Evolutionary conservation across 2,888 invertebrate species (phyloP).

Genomic region (Macrosoma leucophasiata): DNA sequence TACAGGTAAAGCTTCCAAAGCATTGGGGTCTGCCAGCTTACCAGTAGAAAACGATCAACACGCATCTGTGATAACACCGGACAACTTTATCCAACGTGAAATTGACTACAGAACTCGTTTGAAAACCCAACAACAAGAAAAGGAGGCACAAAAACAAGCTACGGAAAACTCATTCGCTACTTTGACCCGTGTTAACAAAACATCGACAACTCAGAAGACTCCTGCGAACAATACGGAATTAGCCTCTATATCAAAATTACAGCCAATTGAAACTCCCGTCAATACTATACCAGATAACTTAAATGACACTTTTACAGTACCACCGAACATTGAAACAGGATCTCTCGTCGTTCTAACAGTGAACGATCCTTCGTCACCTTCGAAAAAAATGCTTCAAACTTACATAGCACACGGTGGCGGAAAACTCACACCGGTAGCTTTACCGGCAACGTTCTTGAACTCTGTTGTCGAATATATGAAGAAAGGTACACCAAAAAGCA

Average conservation of each 20-base stretch:
- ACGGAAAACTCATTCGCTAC: no score
- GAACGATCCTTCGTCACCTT: slow-evolving; percentile 54
- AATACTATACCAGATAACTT: slow-evolving; percentile 26
- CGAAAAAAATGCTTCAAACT: slow-evolving; percentile 63
- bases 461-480: slow-evolving; percentile 62
- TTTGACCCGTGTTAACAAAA: no score
- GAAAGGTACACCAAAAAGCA: slow-evolving; percentile 45
- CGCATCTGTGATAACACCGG: no score
- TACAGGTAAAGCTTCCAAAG: slow-evolving; percentile 44
- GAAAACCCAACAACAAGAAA: no score
- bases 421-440: slow-evolving; percentile 48
- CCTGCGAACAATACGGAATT: no score
- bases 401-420: slow-evolving; percentile 56
- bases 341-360: slow-evolving; percentile 62
- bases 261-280: slow-evolving; percentile 11
- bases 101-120: no score
- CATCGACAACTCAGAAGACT: no score
- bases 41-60: no score
- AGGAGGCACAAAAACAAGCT: no score
- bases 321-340: slow-evolving; percentile 54
- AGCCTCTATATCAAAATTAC: no score
- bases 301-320: slow-evolving; percentile 32
- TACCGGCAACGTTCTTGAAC: slow-evolving; percentile 49
- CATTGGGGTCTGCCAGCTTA: slow-evolving; percentile 37
- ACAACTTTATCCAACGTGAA: no score